phyloP scores from a whole-genome alignment of 1,140 invertebrate species.

The Ephestia elutella region DNA sequence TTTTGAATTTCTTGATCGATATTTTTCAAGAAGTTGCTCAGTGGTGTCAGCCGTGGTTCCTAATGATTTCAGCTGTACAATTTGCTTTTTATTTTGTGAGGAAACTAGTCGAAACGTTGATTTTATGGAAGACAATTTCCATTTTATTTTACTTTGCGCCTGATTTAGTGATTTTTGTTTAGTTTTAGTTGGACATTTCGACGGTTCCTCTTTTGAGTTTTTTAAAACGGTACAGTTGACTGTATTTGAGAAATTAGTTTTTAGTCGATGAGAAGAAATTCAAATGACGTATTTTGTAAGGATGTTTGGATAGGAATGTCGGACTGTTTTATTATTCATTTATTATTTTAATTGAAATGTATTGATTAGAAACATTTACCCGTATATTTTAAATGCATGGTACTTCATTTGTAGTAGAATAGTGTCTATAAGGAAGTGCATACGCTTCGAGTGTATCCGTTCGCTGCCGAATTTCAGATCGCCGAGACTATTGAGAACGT shows the following conservation, averaged over 20 bases:
- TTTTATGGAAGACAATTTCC: constrained; percentile 30
- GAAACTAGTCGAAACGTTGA: constrained; percentile 53
- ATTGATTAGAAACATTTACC: constrained; percentile 47
- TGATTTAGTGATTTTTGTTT: constrained; percentile 51
- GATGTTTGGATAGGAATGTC: constrained; percentile 33
- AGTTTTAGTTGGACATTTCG: constrained; percentile 33
- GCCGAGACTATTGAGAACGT: constrained; percentile 23
- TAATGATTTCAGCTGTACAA: constrained; percentile 64
- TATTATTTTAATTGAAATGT: constrained; percentile 68
- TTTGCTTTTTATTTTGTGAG: constrained; percentile 47
- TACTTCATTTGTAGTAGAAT: constrained; percentile 55
- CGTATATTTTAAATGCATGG: constrained; percentile 53
- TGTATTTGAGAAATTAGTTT: constrained; percentile 12
- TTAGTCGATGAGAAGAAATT: constrained; percentile 27
- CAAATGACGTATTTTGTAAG: constrained; percentile 40
- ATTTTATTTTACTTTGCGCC: constrained; percentile 43
- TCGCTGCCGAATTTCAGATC: neutral
- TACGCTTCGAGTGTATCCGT: constrained; percentile 46
- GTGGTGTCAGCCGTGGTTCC: constrained; percentile 60
- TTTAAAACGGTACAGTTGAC: constrained; percentile 26
- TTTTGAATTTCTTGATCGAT: constrained; percentile 59
- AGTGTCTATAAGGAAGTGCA: constrained; percentile 35
- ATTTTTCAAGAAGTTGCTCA: constrained; percentile 64
- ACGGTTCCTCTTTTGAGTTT: constrained; percentile 30
- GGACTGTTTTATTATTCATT: constrained; percentile 70